These are phyloP conservation scores for Amniataba percoides DNA, from an alignment of 2,797 vertebrate genomes.

Conservation along the genomic window DNA sequence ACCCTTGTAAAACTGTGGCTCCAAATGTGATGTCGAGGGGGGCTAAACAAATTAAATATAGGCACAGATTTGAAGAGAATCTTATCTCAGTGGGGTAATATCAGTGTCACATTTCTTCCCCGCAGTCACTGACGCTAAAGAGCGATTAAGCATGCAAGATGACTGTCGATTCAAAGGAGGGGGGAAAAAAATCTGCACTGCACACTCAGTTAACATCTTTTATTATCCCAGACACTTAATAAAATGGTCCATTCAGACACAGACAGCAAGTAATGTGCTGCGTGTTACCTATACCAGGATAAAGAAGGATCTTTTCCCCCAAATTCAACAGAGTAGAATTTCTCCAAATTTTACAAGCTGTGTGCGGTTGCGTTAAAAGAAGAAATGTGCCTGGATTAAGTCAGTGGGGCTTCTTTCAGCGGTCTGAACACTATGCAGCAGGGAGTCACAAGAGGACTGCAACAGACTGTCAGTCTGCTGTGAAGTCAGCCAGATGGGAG, in stretches of 20 bases:
- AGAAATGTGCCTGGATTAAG: conserved; percentile 54
- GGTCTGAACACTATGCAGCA: conserved; percentile 54
- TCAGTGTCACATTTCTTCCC: conserved; percentile 69
- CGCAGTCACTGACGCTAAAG: conserved; percentile 63
- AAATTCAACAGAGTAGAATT: conserved; percentile 13
- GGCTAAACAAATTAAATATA: conserved; percentile 66
- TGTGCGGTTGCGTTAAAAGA: conserved; percentile 42
- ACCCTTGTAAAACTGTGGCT: conserved; percentile 38
- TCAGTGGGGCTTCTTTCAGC: conserved; percentile 56
- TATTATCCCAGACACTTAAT: conserved; percentile 54
- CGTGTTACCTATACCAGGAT: conserved; percentile 25
- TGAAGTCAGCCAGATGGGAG: conserved; percentile 84
- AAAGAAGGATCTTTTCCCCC: conserved; percentile 1
- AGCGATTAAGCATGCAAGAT: conserved; percentile 70
- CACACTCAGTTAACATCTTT: conserved; percentile 56
- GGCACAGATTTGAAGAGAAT: conserved; percentile 66
- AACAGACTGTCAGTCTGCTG: conserved; percentile 75
- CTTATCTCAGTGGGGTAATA: conserved; percentile 71
- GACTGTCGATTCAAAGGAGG: conserved; percentile 56
- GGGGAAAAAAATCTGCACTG: conserved; percentile 22
- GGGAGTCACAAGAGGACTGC: conserved; percentile 71
- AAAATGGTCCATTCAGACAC: conserved; percentile 43
- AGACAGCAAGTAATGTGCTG: conserved; percentile 23
- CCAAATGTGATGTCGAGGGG: conserved; percentile 39
- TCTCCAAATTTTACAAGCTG: conserved; percentile 12